Conservation (phyloP, 1,140 invertebrate species). For the Tetramorium simillimum region DNA sequence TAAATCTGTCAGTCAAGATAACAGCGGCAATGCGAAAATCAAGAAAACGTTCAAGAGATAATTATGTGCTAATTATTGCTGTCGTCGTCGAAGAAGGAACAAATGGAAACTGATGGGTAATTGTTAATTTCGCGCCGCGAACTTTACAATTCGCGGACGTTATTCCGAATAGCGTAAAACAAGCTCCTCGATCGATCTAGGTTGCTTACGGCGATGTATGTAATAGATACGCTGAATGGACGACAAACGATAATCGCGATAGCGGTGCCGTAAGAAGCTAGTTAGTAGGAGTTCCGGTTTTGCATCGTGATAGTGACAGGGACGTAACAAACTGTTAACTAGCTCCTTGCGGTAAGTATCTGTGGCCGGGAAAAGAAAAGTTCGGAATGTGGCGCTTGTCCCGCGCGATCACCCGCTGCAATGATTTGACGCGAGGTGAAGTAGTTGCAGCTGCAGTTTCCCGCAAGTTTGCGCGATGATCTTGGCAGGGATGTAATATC, state of each 20-base stretch:
- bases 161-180: neutral
- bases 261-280: slow-evolving; percentile 52
- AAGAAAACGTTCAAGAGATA: neutral
- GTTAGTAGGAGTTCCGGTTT: slow-evolving; percentile 55
- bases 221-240: slow-evolving; percentile 60
- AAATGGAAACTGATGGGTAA: neutral
- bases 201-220: slow-evolving; percentile 52
- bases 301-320: slow-evolving; percentile 56
- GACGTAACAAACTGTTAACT: slow-evolving; percentile 59
- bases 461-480: slow-evolving; percentile 71
- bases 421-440: slow-evolving; percentile 58
- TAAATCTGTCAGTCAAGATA: neutral
- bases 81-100: too few relatives aligned
- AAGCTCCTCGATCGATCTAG: slow-evolving; percentile 1
- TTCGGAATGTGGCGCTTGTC: slow-evolving; percentile 38
- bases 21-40: neutral
- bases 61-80: neutral
- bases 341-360: slow-evolving; percentile 48
- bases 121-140: neutral
- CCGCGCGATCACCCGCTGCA: slow-evolving; percentile 31
- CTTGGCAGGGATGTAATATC: slow-evolving; percentile 71
- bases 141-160: neutral
- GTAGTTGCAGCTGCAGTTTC: slow-evolving; percentile 63
- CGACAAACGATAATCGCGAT: slow-evolving; percentile 60
- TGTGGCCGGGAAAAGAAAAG: slow-evolving; percentile 37